These are phyloP conservation scores for Lycophotia porphyrea DNA, from an alignment of 2,888 invertebrate genomes.

Conservation along the genomic window DNA sequence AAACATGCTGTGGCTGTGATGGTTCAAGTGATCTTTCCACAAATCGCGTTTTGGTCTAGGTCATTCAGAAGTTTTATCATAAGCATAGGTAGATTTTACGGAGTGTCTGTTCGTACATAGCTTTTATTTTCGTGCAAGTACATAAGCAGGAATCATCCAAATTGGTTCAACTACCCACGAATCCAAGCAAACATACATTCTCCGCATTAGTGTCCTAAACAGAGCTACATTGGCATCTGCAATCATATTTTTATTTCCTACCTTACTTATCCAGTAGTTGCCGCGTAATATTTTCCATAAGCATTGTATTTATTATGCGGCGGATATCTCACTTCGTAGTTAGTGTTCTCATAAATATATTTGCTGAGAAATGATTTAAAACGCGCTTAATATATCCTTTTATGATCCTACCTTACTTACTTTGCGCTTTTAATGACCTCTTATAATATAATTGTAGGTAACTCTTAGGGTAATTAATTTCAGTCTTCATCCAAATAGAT, in stretches of 20 bases:
- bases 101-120: background rate
- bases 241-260: constrained; percentile 24
- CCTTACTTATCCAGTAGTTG: constrained; percentile 22
- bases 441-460: background rate
- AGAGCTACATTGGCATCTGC: constrained; percentile 12
- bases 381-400: background rate
- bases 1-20: background rate
- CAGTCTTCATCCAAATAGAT: background rate
- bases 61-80: constrained; percentile 2
- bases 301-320: background rate
- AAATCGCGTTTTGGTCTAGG: constrained; percentile 14
- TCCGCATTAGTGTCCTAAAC: constrained; percentile 1
- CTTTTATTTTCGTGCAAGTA: constrained; percentile 12
- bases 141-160: constrained; percentile 19
- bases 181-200: constrained; percentile 1
- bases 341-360: background rate
- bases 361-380: background rate
- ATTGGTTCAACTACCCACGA: constrained; percentile 12
- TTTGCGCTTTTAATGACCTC: background rate
- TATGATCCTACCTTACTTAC: background rate
- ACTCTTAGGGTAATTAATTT: background rate
- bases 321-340: background rate
- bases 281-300: background rate
- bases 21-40: constrained; percentile 8
- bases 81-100: background rate